phyloP scores from a whole-genome alignment of 2,113 vertebrate genomes.

The Pomatorhinus ruficollis region DNA sequence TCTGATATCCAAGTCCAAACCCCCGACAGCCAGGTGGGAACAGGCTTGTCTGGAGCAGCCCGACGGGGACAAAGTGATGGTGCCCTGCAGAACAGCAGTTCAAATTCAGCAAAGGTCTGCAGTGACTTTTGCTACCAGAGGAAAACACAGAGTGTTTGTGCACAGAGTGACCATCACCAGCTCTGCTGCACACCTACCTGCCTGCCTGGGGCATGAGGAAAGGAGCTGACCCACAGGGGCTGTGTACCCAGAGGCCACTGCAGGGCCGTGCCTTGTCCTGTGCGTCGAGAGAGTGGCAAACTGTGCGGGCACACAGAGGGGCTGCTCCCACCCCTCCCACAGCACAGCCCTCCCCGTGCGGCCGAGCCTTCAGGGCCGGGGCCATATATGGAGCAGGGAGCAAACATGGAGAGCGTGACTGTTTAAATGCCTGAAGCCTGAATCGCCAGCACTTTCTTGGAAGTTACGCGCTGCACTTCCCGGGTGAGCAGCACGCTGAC shows the following conservation, averaged over 20 bases:
- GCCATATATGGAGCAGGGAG: background rate
- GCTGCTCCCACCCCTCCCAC: fast-evolving
- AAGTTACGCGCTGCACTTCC: background rate
- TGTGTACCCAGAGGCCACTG: background rate
- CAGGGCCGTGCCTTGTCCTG: fast-evolving
- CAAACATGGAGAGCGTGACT: background rate
- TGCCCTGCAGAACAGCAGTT: background rate
- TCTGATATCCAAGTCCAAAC: background rate
- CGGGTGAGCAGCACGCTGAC: background rate
- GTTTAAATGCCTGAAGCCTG: constrained; percentile 22
- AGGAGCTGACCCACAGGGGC: fast-evolving
- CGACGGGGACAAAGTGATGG: background rate
- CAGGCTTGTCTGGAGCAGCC: background rate
- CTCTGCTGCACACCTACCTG: fast-evolving
- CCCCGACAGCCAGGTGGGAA: fast-evolving
- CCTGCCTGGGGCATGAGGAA: fast-evolving
- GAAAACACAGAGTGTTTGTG: background rate
- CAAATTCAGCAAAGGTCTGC: background rate
- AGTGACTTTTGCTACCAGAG: background rate
- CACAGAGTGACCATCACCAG: fast-evolving
- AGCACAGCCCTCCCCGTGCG: background rate
- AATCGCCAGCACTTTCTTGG: background rate
- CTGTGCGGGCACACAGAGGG: background rate
- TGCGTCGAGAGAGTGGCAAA: background rate
- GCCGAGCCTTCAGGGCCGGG: fast-evolving